Base-by-base conservation (phyloP, 2,888 invertebrate species). In the Ornithoptera priamus region DNA sequence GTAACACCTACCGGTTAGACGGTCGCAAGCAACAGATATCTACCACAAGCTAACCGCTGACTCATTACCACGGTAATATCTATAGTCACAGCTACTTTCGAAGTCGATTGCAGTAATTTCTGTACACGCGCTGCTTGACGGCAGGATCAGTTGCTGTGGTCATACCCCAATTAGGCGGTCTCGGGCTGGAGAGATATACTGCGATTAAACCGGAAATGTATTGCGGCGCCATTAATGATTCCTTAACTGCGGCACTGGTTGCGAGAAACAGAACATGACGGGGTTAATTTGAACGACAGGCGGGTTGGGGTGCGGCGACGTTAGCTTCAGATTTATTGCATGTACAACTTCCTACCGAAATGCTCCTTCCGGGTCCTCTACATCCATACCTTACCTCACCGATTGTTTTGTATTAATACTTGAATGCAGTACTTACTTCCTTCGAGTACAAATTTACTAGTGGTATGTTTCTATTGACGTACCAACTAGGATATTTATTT, bases 301-400 rank as follows among this genome's bases (percentile, higher is more conserved):
- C 15, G 15, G 46, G 15, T 12, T 12, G 15, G 46, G 15, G 46
- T 12, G 15, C 69, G 69, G 71, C 58, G 63, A 67, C 39, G 60
- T 46, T 60, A 24, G 53, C 53, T 46, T 46, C 53, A 77, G 77
- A 78, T 78, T 76, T 78, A 78, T 77, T 62, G 72, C 75, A 62
- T 42, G 68, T 63, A 71, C 72, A 75, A 78, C 75, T 77, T 77
- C 77, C 74, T 76, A 76, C 73, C 57, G 64, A 69, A 69, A 72
- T 75, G 72, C 22, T 74, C 73, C 74, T 66, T 73, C 72, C 72
- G 75, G 72, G 72, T 30, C 30, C 30, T 30, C 30, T 30, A 30
- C 30, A 30, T 30, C 30, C 30, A 30, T 67, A 68, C 12, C 72
- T 71, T 67, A 53, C 67, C 20, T 15, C 36, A 62, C n/a, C 8